phyloP scores from a whole-genome alignment of 2,113 vertebrate genomes.

The Octodon degus region DNA sequence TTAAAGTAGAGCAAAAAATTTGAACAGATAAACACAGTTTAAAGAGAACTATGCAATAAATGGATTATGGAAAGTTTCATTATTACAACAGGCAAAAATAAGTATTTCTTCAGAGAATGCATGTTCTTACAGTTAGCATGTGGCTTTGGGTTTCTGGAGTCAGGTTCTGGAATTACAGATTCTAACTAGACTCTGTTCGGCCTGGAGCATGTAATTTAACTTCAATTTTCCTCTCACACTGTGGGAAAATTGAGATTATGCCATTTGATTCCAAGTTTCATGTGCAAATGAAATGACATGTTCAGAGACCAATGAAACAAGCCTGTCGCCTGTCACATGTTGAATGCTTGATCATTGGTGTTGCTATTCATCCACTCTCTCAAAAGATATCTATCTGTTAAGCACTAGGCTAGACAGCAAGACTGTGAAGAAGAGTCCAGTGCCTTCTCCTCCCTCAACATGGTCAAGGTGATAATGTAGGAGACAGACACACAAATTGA shows the following conservation, averaged over 20 bases:
- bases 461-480: neutral
- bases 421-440: neutral
- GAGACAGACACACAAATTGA: neutral
- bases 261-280: neutral
- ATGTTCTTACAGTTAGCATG: neutral
- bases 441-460: neutral
- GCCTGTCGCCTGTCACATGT: too few species aligned
- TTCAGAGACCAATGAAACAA: neutral
- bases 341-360: neutral
- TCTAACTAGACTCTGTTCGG: neutral
- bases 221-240: neutral
- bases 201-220: neutral
- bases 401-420: neutral
- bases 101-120: neutral
- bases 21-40: neutral
- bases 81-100: neutral
- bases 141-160: neutral
- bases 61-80: neutral
- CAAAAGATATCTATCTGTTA: neutral
- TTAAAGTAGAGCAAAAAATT: constrained; percentile 4
- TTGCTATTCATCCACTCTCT: neutral
- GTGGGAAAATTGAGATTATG: neutral
- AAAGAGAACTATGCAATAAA: neutral
- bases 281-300: neutral
- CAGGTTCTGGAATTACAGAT: neutral